phyloP scores from a whole-genome alignment of 1,140 invertebrate genomes.

The Drosophila persimilis region DNA sequence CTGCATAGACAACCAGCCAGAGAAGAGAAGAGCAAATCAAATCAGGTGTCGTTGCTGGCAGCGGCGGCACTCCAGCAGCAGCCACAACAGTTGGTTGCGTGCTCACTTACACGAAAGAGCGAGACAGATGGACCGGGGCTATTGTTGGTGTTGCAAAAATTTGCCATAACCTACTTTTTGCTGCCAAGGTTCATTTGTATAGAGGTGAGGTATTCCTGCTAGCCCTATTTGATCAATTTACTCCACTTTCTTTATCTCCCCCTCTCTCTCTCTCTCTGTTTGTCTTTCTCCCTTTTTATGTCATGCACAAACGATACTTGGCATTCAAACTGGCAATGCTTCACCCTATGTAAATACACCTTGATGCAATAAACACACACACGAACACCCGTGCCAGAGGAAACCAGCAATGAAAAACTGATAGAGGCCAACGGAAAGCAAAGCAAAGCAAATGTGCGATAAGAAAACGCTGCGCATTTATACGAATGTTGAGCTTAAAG shows the following conservation, averaged over 20 bases:
- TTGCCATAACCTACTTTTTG: slow-evolving; percentile 75
- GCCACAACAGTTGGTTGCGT: slow-evolving; percentile 71
- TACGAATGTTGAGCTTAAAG: slow-evolving; percentile 36
- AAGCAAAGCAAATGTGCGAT: slow-evolving; percentile 52
- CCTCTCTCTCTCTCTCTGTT: no score
- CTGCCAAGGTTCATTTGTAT: slow-evolving; percentile 1
- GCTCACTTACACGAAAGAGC: slow-evolving; percentile 34
- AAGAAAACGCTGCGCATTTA: slow-evolving; percentile 77
- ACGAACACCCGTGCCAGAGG: slow-evolving; percentile 10
- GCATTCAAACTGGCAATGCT: no score
- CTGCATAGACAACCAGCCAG: slow-evolving; percentile 37
- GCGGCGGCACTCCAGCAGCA: not conserved
- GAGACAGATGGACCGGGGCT: slow-evolving; percentile 36
- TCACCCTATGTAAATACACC: no score
- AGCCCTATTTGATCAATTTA: no score
- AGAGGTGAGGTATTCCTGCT: no score
- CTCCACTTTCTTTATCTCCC: no score
- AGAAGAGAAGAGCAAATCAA: slow-evolving; percentile 44
- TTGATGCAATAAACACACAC: slow-evolving; percentile 52
- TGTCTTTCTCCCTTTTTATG: no score
- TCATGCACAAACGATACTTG: no score
- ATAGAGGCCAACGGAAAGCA: slow-evolving; percentile 50
- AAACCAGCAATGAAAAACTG: slow-evolving; percentile 39
- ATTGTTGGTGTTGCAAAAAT: slow-evolving; percentile 39
- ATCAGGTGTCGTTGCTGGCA: slow-evolving; percentile 31